phyloP scores from a whole-genome alignment of 2,888 invertebrate species.

The Plusia festucae region DNA sequence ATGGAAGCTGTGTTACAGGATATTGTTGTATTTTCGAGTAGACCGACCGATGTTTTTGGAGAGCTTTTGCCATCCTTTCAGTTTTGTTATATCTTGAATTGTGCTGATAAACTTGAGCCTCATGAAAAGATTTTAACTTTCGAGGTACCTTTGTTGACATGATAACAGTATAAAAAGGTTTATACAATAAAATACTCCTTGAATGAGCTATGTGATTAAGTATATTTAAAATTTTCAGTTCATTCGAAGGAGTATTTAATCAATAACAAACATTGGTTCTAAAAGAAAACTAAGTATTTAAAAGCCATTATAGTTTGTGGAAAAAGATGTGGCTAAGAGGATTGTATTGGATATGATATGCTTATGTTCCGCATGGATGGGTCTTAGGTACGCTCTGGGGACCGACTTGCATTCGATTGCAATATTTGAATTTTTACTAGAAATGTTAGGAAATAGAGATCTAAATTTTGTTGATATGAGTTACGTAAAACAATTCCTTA shows the following conservation, averaged over 20 bases:
- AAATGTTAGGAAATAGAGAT: slow-evolving; percentile 45
- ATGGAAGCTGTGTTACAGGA: neutral
- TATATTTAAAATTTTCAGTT: neutral
- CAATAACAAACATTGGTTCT: neutral
- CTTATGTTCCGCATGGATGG: slow-evolving; percentile 61
- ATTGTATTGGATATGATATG: slow-evolving; percentile 72
- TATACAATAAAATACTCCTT: no score
- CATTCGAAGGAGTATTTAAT: neutral
- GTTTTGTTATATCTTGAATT: neutral
- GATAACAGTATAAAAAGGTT: no score
- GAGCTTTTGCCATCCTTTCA: neutral
- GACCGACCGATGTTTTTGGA: neutral
- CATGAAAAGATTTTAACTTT: neutral
- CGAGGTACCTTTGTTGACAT: neutral
- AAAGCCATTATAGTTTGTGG: slow-evolving; percentile 48
- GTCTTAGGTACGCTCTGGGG: slow-evolving; percentile 61
- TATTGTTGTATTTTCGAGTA: slow-evolving; percentile 2
- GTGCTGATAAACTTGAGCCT: slow-evolving; percentile 1
- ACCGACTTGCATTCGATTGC: slow-evolving; percentile 56
- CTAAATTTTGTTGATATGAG: slow-evolving; percentile 37
- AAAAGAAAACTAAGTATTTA: slow-evolving; percentile 38
- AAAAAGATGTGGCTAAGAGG: slow-evolving; percentile 28
- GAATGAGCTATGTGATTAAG: no score
- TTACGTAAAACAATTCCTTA: slow-evolving; percentile 21
- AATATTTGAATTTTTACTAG: slow-evolving; percentile 58